Percentiles rank a stretch among this genome's conserved stretches.
These are phyloP conservation scores for Genyomyrus donnyi DNA, from an alignment of 2,113 vertebrate genomes.

Conservation along the genomic window DNA sequence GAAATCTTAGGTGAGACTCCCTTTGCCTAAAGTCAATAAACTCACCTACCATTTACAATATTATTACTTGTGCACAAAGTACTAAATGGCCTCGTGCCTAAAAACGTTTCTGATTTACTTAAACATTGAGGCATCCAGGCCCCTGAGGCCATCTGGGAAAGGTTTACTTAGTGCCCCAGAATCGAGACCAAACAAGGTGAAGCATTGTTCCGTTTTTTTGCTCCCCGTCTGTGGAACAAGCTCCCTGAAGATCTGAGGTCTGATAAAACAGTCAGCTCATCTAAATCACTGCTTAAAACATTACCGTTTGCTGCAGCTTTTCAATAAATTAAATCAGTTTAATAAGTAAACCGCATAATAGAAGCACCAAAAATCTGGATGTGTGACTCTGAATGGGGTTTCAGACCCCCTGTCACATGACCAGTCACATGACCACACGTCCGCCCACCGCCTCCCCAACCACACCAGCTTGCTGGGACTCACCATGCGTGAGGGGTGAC, in stretches of 20 bases:
- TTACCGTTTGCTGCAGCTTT: no score
- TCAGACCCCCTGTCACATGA: neutral
- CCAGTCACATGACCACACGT: neutral
- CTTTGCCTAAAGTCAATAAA: neutral
- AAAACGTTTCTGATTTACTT: neutral
- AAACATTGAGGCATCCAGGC: neutral
- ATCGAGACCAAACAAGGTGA: neutral
- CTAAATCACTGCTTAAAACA: no score
- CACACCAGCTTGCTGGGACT: constrained; percentile 20
- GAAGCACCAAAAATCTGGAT: neutral
- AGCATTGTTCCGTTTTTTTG: no score
- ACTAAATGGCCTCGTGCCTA: neutral
- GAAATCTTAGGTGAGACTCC: neutral
- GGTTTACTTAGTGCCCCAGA: neutral
- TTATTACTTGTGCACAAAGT: neutral
- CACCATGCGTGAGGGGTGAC: constrained; percentile 60
- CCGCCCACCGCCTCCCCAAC: neutral
- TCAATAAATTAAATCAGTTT: no score
- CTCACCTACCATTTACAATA: neutral
- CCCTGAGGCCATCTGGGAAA: neutral
- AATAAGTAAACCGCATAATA: neutral
- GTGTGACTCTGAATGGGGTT: neutral
- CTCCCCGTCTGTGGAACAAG: no score
- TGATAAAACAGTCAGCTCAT: no score
- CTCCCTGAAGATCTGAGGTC: no score